Percentiles rank a stretch among this genome's conserved stretches.
Evolutionary conservation across 1,140 invertebrate species (phyloP).

Genomic region (Leptinotarsa texana): DNA sequence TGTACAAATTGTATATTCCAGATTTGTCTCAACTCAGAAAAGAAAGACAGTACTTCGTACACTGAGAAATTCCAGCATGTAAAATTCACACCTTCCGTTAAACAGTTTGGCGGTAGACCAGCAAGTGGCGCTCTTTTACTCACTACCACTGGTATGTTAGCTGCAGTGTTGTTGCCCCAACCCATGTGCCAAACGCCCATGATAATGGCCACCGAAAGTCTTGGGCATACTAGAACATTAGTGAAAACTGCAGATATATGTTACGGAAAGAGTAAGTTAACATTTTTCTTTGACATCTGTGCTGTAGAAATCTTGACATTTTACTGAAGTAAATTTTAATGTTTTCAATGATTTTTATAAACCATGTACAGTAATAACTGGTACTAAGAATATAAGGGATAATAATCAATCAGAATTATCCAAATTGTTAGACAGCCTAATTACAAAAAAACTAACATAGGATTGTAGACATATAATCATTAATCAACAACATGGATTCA

Average conservation of each 20-base stretch:
- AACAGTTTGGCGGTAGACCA: constrained; percentile 83
- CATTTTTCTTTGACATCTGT: no score
- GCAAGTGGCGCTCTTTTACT: constrained; percentile 81
- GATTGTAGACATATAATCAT: no score
- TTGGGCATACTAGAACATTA: constrained; percentile 72
- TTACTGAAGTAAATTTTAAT: no score
- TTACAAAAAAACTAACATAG: no score
- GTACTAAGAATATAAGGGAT: no score
- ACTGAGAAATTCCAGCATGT: constrained; percentile 82
- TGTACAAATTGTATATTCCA: constrained; percentile 43
- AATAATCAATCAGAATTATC: no score
- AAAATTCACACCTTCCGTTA: constrained; percentile 77
- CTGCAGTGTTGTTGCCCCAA: constrained; percentile 65
- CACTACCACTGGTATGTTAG: constrained; percentile 82
- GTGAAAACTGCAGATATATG: constrained; percentile 76
- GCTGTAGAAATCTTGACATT: no score
- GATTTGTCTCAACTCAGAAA: constrained; percentile 69
- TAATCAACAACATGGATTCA: no score
- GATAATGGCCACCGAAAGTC: constrained; percentile 66
- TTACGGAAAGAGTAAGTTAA: constrained; percentile 67
- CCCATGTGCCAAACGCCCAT: constrained; percentile 50
- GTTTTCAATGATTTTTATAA: no score
- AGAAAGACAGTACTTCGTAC: constrained; percentile 80
- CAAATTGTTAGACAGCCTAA: no score
- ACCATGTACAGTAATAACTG: no score